Evolutionary conservation across 1,140 invertebrate genomes (phyloP).

Genomic region (Onthophagus taurus): DNA sequence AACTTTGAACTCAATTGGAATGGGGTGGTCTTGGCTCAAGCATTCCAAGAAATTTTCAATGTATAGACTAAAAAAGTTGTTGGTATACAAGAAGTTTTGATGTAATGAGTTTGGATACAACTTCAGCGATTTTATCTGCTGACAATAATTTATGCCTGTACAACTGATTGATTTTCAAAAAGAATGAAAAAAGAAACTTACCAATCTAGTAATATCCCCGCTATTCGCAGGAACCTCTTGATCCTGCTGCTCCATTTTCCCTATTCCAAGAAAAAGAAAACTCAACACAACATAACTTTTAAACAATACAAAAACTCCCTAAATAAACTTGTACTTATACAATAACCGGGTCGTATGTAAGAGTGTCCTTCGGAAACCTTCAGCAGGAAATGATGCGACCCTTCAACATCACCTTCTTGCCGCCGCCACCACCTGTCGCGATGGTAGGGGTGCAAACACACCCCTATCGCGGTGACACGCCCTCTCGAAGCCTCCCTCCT

Average conservation of each 20-base stretch:
- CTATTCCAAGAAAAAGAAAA: not conserved
- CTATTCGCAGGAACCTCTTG: constrained; percentile 32
- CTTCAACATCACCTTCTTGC: not conserved
- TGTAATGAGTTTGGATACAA: too few species aligned
- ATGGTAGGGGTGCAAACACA: constrained; percentile 26
- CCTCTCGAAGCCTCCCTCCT: constrained; percentile 23
- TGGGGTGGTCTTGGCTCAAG: too few species aligned
- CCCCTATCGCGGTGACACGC: constrained; percentile 23
- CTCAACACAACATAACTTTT: not conserved
- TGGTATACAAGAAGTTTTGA: too few species aligned
- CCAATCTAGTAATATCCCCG: constrained; percentile 26
- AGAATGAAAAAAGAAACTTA: too few species aligned
- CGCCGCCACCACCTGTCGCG: constrained; percentile 23
- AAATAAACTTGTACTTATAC: too few species aligned
- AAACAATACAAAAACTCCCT: too few species aligned
- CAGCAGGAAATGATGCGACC: not conserved
- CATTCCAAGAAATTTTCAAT: too few species aligned
- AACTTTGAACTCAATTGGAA: too few species aligned
- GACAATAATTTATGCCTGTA: too few species aligned
- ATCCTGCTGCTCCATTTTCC: constrained; percentile 20
- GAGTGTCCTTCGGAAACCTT: not conserved
- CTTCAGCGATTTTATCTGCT: too few species aligned
- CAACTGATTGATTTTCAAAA: too few species aligned
- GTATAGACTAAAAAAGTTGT: too few species aligned
- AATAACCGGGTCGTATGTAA: not conserved